Evolutionary conservation across 2,797 vertebrate species (phyloP).

Genomic region (Nothura maculosa): DNA sequence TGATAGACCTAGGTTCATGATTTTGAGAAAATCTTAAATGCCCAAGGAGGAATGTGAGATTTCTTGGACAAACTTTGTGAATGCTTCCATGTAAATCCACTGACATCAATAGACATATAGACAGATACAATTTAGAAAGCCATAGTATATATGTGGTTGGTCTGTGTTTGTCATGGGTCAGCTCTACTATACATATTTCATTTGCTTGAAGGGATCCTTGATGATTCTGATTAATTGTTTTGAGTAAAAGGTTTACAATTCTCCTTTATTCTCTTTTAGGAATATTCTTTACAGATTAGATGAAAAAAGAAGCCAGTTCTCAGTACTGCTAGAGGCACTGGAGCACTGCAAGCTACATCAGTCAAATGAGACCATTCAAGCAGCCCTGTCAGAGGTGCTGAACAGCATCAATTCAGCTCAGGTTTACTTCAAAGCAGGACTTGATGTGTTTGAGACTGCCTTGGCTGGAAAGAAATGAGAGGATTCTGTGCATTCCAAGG

Average conservation of each 20-base stretch:
- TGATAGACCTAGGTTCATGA: neutral
- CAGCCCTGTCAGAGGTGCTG: slow-evolving; percentile 87
- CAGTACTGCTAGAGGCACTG: slow-evolving; percentile 85
- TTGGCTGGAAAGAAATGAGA: slow-evolving; percentile 80
- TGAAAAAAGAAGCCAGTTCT: slow-evolving; percentile 85
- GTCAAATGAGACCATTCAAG: slow-evolving; percentile 81
- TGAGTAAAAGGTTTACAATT: slow-evolving; percentile 40
- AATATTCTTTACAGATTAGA: slow-evolving; percentile 92
- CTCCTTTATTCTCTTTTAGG: slow-evolving; percentile 79
- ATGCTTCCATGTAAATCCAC: neutral
- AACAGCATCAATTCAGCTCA: slow-evolving; percentile 90
- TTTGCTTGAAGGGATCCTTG: slow-evolving; percentile 19
- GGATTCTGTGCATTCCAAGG: slow-evolving; percentile 55
- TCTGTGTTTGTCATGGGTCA: slow-evolving; percentile 21
- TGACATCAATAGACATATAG: neutral
- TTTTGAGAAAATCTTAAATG: slow-evolving; percentile 19
- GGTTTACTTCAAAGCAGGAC: slow-evolving; percentile 89
- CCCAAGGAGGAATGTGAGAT: neutral
- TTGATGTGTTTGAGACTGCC: slow-evolving; percentile 91
- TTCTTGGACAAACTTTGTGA: slow-evolving; percentile 18
- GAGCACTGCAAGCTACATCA: slow-evolving; percentile 76
- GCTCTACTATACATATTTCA: neutral
- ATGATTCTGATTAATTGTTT: slow-evolving; percentile 31
- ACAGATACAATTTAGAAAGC: neutral
- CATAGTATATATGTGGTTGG: slow-evolving; percentile 21